Percentiles rank a stretch among this genome's conserved stretches.
phyloP scores from a whole-genome alignment of 2,888 invertebrate species.

The Macrophya alboannulata region DNA sequence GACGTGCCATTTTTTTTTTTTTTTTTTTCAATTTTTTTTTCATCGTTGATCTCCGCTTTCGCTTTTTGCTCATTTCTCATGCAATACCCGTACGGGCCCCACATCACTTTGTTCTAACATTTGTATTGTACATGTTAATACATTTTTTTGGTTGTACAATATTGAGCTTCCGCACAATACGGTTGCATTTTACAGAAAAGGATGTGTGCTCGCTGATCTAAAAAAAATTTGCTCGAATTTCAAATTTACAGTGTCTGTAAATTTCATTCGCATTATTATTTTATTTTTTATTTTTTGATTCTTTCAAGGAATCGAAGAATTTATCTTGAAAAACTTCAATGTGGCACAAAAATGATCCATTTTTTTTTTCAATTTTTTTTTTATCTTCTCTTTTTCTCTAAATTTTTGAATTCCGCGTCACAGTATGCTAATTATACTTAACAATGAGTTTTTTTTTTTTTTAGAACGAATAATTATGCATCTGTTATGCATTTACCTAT shows the following conservation, averaged over 20 bases:
- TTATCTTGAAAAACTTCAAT: not conserved
- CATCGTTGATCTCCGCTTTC: constrained; percentile 49
- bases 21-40: not conserved
- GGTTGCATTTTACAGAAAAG: not conserved
- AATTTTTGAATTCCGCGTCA: not conserved
- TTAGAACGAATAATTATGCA: not conserved
- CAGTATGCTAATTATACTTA: not conserved
- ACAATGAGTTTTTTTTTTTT: not conserved
- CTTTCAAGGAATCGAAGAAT: not conserved
- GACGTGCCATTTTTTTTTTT: constrained; percentile 28
- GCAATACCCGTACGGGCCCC: not conserved
- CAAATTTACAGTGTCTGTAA: not conserved
- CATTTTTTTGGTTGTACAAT: not conserved
- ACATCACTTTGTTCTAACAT: constrained; percentile 9
- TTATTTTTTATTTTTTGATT: no score
- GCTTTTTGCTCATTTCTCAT: constrained; percentile 45
- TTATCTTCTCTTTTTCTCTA: not conserved
- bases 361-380: not conserved
- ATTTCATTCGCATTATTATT: not conserved
- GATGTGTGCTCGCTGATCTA: not conserved
- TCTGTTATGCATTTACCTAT: not conserved
- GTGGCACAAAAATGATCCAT: not conserved
- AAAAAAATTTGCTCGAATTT: not conserved
- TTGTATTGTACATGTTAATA: not conserved
- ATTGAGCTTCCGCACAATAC: not conserved